Base-by-base conservation (phyloP, 2,888 invertebrate genomes). In the Acholoe squamosa region DNA sequence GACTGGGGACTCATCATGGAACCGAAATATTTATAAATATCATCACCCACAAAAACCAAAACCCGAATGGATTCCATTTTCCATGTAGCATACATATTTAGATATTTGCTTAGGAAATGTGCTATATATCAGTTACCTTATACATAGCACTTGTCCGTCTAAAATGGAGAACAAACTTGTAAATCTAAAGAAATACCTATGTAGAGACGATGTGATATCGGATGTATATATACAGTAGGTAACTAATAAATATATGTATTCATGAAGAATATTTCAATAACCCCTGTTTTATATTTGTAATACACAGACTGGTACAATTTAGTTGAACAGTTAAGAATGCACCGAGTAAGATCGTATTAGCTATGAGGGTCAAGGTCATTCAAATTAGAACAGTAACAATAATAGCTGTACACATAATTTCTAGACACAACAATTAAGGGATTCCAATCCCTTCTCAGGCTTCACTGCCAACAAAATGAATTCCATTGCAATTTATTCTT, bases 181-280 rank as follows among this genome's bases (percentile, higher is more conserved):
- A n/a, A 61, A 61, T 61, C n/a, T n/a, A 61, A n/a, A 61, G 61
- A 61, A 61, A 61, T 61, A 61, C 19, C 22, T 61, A 61, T 61
- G n/a, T n/a, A 19, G 61, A 61, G 61, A 3, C 61, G 10, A 43
- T 43, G 43, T 43, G 61, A 3, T 61, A 71, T 71, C 25, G 3
- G 5, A n/a, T 61, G 25, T 71, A 14, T 71, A 71, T 71, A 28
- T 71, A 71, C 71, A 71, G 71, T 28, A 71, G 71, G 25, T 25
- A 28, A 28, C 71, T 25, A 25, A 71, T 71, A 71, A n/a, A 71
- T n/a, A 28, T 22, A 28, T 71, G 71, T 28, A 71, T 25, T 71
- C 71, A 71, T 28, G 12, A 71, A 5, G 71, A 71, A 28, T 71
- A 71, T n/a, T 28, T 61, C n/a, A 43, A 28, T 71, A 28, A 71